These are phyloP conservation scores for Busseola fusca DNA, from an alignment of 2,888 invertebrate genomes.

Conservation along the genomic window DNA sequence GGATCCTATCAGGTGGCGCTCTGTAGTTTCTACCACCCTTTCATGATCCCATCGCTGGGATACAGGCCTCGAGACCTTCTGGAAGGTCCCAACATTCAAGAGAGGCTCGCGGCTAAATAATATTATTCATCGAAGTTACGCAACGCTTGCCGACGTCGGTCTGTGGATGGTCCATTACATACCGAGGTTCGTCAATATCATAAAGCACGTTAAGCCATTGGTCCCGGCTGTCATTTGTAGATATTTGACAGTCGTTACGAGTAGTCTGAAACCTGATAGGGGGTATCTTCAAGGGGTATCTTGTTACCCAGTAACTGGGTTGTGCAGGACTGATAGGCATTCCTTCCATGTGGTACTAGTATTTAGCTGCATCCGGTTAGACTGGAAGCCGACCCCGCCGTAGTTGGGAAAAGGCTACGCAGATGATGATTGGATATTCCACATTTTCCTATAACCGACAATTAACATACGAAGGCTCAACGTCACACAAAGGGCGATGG, in stretches of 20 bases:
- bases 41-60: too few relatives aligned
- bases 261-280: neutral
- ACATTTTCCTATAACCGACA: neutral
- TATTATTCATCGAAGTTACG: neutral
- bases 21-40: neutral
- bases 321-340: too few relatives aligned
- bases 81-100: neutral
- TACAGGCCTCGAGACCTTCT: too few relatives aligned
- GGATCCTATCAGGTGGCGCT: neutral
- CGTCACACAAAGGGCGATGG: too few relatives aligned
- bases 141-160: neutral
- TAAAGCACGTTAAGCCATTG: neutral
- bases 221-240: neutral
- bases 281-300: neutral
- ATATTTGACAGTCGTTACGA: neutral
- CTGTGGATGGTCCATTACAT: too few relatives aligned
- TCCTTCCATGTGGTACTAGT: too few relatives aligned
- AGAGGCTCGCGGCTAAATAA: neutral
- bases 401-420: neutral
- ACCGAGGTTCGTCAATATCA: neutral
- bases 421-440: neutral
- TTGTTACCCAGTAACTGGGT: neutral
- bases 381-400: neutral
- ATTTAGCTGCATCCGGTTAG: neutral
- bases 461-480: too few relatives aligned